Conservation (phyloP, 2,888 invertebrate genomes). For the Drosophila longiperda region DNA sequence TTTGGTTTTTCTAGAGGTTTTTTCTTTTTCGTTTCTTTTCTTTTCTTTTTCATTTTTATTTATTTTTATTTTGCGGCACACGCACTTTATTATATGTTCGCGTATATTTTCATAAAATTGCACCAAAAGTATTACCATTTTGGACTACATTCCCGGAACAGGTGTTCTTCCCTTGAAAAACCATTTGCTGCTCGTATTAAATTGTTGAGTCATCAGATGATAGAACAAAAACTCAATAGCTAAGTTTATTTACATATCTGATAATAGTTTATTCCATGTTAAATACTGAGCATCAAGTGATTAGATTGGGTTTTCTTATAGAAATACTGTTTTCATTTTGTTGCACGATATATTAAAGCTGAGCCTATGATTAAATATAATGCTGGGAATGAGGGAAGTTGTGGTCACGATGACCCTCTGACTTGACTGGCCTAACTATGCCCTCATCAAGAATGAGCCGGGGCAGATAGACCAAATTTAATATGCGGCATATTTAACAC, state of each 20-base stretch:
- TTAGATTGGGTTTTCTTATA: slow-evolving; percentile 2
- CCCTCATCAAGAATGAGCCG: slow-evolving; percentile 50
- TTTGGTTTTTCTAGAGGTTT: slow-evolving; percentile 51
- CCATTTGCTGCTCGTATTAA: slow-evolving; percentile 5
- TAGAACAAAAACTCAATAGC: slow-evolving; percentile 9
- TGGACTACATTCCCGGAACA: slow-evolving; percentile 10
- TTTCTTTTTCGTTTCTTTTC: slow-evolving; percentile 18
- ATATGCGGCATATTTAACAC: slow-evolving; percentile 52
- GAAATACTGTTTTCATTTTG: slow-evolving; percentile 14
- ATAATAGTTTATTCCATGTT: background rate
- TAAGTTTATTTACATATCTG: background rate
- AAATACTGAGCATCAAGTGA: slow-evolving; percentile 10
- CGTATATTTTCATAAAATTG: slow-evolving; percentile 47
- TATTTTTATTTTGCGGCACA: slow-evolving; percentile 37
- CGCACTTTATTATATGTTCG: slow-evolving; percentile 57
- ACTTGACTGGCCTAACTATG: slow-evolving; percentile 38
- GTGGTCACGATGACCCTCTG: slow-evolving; percentile 45
- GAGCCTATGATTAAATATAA: slow-evolving; percentile 34
- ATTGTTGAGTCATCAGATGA: slow-evolving; percentile 1
- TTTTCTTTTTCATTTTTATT: slow-evolving; percentile 11
- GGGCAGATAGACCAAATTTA: slow-evolving; percentile 45
- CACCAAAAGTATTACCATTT: slow-evolving; percentile 33
- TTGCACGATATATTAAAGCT: slow-evolving; percentile 41
- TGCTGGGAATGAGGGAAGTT: slow-evolving; percentile 44
- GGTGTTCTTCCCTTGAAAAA: slow-evolving; percentile 12